phyloP scores from a whole-genome alignment of 2,113 vertebrate genomes.

The Climacteris rufus region DNA sequence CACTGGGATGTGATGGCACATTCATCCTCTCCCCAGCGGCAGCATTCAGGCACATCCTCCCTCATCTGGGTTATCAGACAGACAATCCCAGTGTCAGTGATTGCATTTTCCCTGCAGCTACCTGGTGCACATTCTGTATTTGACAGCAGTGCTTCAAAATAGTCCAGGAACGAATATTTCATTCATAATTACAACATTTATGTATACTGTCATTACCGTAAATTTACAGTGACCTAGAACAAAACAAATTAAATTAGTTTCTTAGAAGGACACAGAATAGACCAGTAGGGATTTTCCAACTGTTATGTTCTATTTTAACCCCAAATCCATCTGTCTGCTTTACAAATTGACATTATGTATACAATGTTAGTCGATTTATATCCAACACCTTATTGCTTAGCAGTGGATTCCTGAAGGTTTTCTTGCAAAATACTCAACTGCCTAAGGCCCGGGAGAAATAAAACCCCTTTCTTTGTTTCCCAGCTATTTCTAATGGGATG shows the following conservation, averaged over 20 bases:
- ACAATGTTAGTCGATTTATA: background rate
- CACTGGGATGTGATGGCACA: accelerated
- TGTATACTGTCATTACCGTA: background rate
- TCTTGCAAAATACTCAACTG: background rate
- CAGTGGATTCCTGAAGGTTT: background rate
- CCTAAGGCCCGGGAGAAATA: background rate
- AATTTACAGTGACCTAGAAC: background rate
- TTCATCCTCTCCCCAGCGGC: accelerated
- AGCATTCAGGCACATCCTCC: background rate
- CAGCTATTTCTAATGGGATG: background rate
- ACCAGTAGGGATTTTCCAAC: background rate
- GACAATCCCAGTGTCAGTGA: accelerated
- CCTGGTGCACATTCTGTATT: background rate
- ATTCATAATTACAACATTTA: background rate
- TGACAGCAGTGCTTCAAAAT: background rate
- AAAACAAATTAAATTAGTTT: background rate
- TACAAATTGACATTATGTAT: background rate
- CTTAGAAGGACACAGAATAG: background rate
- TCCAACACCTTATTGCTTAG: background rate
- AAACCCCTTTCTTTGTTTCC: background rate
- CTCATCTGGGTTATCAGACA: background rate
- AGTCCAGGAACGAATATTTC: background rate
- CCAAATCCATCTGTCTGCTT: background rate
- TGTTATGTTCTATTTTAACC: background rate
- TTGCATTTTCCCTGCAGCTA: background rate